These are phyloP conservation scores for Heptranchias perlo DNA, from an alignment of 2,113 vertebrate species.

Conservation along the genomic window DNA sequence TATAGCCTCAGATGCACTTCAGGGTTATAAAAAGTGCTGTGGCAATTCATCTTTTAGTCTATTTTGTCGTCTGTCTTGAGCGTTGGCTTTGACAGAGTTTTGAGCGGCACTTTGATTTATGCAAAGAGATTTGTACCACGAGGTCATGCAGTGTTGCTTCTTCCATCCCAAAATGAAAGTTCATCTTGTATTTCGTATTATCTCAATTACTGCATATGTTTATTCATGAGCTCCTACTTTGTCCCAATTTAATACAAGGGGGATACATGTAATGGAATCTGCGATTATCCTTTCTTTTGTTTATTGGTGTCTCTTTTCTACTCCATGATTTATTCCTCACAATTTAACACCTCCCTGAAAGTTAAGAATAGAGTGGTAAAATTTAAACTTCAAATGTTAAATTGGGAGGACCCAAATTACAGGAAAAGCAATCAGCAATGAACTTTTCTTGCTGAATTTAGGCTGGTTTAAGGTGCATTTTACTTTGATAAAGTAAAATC, in stretches of 20 bases:
- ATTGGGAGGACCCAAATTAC: neutral
- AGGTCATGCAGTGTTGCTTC: neutral
- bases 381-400: neutral
- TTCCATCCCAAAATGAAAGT: neutral
- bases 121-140: neutral
- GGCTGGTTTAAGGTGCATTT: neutral
- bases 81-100: neutral
- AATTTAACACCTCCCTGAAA: neutral
- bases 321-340: neutral
- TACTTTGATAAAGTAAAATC: neutral
- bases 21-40: neutral
- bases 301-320: neutral
- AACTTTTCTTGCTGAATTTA: neutral
- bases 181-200: neutral
- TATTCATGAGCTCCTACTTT: neutral
- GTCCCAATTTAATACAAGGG: neutral
- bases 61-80: neutral
- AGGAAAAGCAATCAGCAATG: neutral
- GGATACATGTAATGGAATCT: neutral
- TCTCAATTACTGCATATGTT: neutral
- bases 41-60: constrained; percentile 19
- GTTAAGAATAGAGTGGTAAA: neutral
- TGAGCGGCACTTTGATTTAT: neutral
- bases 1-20: neutral
- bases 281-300: neutral